Evolutionary conservation across 1,140 invertebrate genomes (phyloP), one percentile per base, ranked within the genome.

Genomic region (Pogonognathellus flavescens): DNA sequence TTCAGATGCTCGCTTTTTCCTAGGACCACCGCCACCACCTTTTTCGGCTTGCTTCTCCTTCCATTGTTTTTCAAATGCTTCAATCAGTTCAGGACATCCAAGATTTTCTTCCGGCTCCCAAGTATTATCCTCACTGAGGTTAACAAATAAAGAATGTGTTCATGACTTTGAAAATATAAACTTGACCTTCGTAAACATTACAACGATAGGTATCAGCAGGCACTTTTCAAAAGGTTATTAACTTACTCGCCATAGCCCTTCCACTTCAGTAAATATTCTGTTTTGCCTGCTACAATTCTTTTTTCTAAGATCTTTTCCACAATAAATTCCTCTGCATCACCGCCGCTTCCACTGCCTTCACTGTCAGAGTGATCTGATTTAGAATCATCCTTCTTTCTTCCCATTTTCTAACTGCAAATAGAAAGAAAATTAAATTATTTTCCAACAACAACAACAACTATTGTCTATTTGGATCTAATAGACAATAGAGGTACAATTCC

Each of bases 191-290:
- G n/a, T n/a, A n/a, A n/a, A n/a, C n/a, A n/a, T n/a, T n/a, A n/a
- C n/a, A n/a, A n/a, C n/a, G n/a, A n/a, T n/a, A n/a, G n/a, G n/a
- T n/a, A n/a, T n/a, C n/a, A n/a, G n/a, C n/a, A n/a, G n/a, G n/a
- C n/a, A n/a, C n/a, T n/a, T n/a, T 14, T 80, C 49, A 25, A 8
- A 81, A 55, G 50, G 14, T 55, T 18, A 41, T 16, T 41, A 41
- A 57, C 85, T 86, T 59, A 86, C 85, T 81, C 59, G 59, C 81
- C 84, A 90, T 97, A 98, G 2, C 96, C 96, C 91, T 97, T 97
- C 97, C 97, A 98, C 91, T 97, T 97, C 9, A 98, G 90, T 84
- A 94, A 95, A 90, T 97, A 98, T 90, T 98, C 96, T 22, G 95
- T 95, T 91, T 95, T 95, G 82, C 95, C 96, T 91, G 95, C 94